Base-by-base conservation (phyloP, 2,113 vertebrate species). In the Scomber scombrus region DNA sequence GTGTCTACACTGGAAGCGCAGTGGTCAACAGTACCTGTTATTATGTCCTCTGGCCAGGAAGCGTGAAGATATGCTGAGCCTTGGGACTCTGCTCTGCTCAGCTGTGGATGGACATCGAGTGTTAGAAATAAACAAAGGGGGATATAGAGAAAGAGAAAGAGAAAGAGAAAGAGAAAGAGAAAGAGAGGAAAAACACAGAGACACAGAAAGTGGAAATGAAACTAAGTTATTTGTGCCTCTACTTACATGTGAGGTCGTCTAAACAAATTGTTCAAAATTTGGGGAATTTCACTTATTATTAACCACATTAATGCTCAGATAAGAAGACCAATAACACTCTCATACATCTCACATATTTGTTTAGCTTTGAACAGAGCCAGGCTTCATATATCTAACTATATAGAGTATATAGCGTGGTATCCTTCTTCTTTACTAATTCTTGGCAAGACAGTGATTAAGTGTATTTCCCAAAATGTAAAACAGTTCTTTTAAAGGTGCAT, bases 61-160 rank as follows among this genome's bases (percentile, higher is more conserved):
- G 77, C 94, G 94, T 79, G 97, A 96, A 14, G 97, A 97, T 91
- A 97, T 97, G 67, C 96, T 97, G 93, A 90, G 91, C 74, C 93
- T 95, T 40, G 95, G 95, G 85, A 80, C 73, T 75, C 84, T 91
- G 80, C 91, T 93, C 60, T 91, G 95, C 80, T 94, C 95, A 55
- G 92, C 97, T 98, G 91, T 65, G 85, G 72, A 73, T 54, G 21
- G 66, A 80, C 16, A 31, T 12, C 8, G 29, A 62, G 47, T 9
- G 14, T 47, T 1, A 46, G 18, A n/a, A 49, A 58, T 6, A 34
- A n/a, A 58, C 0, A 34, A 58, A 55, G 66, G 26, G 5, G 26
- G 49, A 5, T 67, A 80, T 26, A 11, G 26, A 90, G 56, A 82
- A 10, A n/a, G 9, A 21, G 3, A 40, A 34, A 68, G 43, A 50